Evolutionary conservation across 2,113 vertebrate species (phyloP).

Genomic region (Candoia aspera): DNA sequence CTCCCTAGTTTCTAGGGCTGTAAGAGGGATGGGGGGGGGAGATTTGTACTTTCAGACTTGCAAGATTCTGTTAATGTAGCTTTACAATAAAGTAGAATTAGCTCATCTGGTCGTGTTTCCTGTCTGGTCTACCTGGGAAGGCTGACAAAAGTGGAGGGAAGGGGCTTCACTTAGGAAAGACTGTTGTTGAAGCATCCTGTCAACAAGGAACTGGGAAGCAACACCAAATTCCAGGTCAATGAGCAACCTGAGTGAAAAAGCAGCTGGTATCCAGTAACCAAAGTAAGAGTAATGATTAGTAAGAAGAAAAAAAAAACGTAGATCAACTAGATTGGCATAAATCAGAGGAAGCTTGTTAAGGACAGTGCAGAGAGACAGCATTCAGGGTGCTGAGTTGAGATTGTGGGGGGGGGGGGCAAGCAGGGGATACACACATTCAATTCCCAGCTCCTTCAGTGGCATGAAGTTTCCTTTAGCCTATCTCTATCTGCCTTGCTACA

Average conservation of each 20-base stretch:
- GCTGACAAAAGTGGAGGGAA: neutral
- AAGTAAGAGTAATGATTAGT: neutral
- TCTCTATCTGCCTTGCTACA: neutral
- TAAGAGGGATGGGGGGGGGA: no score
- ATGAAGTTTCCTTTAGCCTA: neutral
- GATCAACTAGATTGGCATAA: neutral
- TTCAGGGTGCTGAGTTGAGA: neutral
- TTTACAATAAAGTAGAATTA: no score
- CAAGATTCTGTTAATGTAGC: no score
- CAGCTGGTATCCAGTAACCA: neutral
- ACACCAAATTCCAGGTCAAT: neutral
- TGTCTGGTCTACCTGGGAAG: no score
- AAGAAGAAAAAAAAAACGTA: neutral
- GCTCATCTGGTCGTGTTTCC: no score
- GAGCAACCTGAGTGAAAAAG: neutral
- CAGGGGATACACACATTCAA: neutral
- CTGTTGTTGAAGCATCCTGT: neutral
- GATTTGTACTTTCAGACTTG: no score
- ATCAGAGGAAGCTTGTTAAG: neutral
- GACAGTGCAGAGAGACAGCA: neutral
- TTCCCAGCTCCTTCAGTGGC: neutral
- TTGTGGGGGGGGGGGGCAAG: neutral
- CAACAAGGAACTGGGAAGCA: neutral
- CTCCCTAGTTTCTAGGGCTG: no score
- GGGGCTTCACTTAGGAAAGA: neutral